phyloP scores from a whole-genome alignment of 2,797 vertebrate species.

The Pangasius larnaudii region DNA sequence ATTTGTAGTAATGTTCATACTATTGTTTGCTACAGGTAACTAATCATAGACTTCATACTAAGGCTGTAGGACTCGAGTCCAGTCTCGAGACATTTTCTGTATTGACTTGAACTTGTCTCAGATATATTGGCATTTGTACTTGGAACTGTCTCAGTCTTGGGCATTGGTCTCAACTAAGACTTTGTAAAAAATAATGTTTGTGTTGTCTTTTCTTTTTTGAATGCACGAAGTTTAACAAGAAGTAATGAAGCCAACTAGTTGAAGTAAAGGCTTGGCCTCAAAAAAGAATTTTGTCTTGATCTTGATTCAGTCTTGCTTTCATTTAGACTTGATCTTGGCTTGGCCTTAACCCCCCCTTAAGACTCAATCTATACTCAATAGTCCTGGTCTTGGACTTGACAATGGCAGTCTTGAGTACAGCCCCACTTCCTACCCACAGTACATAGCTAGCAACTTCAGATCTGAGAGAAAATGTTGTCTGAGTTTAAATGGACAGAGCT shows the following conservation, averaged over 20 bases:
- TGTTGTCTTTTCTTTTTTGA: not conserved
- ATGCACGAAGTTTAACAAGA: not conserved
- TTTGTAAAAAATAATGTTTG: not conserved
- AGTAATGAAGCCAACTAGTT: not conserved
- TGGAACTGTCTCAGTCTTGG: not conserved
- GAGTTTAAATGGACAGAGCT: slow-evolving; percentile 80
- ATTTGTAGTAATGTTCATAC: slow-evolving; percentile 55
- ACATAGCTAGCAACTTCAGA: slow-evolving; percentile 70
- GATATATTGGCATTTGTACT: not conserved
- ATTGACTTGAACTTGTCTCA: not conserved
- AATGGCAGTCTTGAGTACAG: not conserved
- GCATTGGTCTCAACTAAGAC: not conserved
- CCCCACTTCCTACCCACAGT: slow-evolving; percentile 41
- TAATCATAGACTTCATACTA: slow-evolving; percentile 60
- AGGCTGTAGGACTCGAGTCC: not conserved
- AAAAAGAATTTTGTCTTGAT: not conserved
- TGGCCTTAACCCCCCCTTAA: not conserved
- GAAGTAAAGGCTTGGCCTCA: not conserved
- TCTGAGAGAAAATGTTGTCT: slow-evolving; percentile 84
- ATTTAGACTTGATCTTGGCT: not conserved
- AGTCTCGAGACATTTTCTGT: not conserved
- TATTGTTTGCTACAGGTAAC: slow-evolving; percentile 72
- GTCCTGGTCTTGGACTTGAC: not conserved
- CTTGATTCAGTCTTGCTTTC: not conserved
- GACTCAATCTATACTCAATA: not conserved